These are phyloP conservation scores for Phthorimaea operculella DNA, from an alignment of 1,140 invertebrate genomes.

Conservation along the genomic window DNA sequence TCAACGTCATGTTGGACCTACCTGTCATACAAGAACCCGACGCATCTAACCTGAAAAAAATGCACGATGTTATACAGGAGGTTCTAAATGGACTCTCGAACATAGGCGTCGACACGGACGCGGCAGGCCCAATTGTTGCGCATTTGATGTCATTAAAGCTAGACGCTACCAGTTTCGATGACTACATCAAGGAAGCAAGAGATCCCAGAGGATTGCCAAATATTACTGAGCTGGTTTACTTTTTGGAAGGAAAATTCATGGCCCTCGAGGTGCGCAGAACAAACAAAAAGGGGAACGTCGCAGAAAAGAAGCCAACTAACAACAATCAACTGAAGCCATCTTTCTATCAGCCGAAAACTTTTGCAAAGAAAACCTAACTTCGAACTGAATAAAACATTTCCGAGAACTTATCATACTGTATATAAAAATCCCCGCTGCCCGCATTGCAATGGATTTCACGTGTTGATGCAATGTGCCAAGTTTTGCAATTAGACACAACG, in stretches of 20 bases:
- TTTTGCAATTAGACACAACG: not conserved
- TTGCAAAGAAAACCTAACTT: not conserved
- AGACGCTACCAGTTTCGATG: not conserved
- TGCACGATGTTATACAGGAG: not conserved
- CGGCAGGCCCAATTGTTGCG: not conserved
- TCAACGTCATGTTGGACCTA: not conserved
- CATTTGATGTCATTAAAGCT: not conserved
- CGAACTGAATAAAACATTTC: not conserved
- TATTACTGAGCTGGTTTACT: not conserved
- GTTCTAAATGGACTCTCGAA: not conserved
- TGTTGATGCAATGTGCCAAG: not conserved
- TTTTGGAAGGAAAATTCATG: not conserved
- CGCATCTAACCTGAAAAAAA: not conserved
- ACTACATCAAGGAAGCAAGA: not conserved
- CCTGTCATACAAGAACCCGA: not conserved
- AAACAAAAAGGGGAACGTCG: not conserved
- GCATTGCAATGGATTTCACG: not conserved
- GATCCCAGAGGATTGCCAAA: not conserved
- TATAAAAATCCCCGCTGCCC: not conserved
- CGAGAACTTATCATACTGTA: not conserved
- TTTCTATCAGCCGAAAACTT: not conserved
- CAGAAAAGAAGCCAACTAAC: not conserved
- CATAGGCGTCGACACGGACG: not conserved
- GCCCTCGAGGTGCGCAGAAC: not conserved
- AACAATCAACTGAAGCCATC: too few species aligned